Percentiles rank a stretch among this genome's conserved stretches.
Conservation (phyloP, 2,113 vertebrate species). For the Circaetus cinerascens region DNA sequence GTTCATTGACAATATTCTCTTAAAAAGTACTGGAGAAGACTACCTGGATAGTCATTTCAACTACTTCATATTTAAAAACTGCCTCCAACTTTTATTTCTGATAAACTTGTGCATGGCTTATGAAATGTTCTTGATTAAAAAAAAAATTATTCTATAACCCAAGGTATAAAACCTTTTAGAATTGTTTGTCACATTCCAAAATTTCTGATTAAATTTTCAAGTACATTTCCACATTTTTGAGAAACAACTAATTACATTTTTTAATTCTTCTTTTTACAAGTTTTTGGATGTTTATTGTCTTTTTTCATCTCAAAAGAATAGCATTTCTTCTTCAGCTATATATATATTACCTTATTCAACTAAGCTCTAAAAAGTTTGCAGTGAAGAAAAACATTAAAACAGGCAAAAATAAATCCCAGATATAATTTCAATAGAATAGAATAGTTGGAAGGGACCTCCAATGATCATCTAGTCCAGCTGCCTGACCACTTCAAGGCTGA, state of each 20-base stretch:
- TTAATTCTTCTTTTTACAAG: neutral
- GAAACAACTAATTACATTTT: neutral
- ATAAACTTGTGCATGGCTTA: neutral
- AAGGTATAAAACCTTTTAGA: neutral
- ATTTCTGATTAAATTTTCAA: neutral
- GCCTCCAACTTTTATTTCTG: neutral
- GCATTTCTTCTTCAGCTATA: neutral
- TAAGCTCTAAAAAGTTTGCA: neutral
- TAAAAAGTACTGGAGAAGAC: neutral
- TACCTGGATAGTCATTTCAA: neutral
- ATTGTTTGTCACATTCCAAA: neutral
- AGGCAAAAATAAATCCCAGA: neutral
- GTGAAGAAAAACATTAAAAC: neutral
- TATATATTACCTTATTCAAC: neutral
- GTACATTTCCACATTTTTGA: neutral
- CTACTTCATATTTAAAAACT: neutral
- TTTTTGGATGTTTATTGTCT: neutral
- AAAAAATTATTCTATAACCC: neutral
- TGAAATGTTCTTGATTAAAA: neutral
- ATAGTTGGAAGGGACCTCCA: neutral
- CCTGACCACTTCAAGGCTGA: neutral
- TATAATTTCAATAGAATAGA: neutral
- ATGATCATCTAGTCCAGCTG: rapidly evolving
- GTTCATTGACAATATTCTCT: neutral
- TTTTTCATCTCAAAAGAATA: neutral